These are phyloP conservation scores for Calcarius lapponicus DNA, from an alignment of 2,797 vertebrate genomes.

Conservation along the genomic window DNA sequence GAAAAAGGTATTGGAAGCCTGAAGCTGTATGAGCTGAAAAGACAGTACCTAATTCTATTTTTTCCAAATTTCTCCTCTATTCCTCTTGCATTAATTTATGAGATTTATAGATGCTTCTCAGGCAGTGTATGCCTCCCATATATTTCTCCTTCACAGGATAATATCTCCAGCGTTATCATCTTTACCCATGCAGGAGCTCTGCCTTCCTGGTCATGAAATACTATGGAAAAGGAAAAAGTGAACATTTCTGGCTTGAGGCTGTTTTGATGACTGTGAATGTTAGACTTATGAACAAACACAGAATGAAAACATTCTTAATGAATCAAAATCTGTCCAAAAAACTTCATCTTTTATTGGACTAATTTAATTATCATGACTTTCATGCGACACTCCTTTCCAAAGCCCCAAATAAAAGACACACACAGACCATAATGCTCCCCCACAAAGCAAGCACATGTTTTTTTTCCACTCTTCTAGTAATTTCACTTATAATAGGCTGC, in stretches of 20 bases:
- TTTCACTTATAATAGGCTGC: neutral
- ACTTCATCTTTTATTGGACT: neutral
- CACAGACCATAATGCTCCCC: accelerated
- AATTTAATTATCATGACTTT: neutral
- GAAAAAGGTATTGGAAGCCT: neutral
- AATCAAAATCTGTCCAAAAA: neutral
- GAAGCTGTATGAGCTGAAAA: neutral
- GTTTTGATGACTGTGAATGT: neutral
- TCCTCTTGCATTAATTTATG: neutral
- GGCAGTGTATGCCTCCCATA: neutral
- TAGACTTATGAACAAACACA: neutral
- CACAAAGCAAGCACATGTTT: neutral
- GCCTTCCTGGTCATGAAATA: neutral
- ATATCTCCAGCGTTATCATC: neutral
- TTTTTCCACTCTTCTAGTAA: neutral
- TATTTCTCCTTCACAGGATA: neutral
- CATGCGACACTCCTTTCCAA: neutral
- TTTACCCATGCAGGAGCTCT: neutral
- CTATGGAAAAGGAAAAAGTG: neutral
- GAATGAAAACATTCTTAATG: neutral
- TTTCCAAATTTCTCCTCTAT: neutral
- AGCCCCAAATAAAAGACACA: neutral
- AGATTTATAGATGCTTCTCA: neutral
- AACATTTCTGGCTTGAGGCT: neutral
- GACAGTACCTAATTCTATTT: neutral